phyloP scores from a whole-genome alignment of 2,113 vertebrate genomes.

The Oryzias celebensis region DNA sequence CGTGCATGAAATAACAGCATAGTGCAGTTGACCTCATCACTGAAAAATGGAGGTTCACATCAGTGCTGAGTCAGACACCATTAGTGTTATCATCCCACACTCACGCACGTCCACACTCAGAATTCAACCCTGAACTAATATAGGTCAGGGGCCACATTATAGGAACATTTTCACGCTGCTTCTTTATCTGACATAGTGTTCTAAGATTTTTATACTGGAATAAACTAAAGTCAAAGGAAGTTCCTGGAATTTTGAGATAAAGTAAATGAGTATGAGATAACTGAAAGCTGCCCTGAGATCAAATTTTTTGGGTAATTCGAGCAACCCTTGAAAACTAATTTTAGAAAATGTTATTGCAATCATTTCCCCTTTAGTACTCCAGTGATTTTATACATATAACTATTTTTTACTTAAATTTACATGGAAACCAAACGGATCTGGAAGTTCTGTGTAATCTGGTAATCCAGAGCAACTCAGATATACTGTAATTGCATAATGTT shows the following conservation, averaged over 20 bases:
- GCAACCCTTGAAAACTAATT: no score
- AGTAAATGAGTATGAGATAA: neutral
- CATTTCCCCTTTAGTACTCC: no score
- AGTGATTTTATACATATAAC: no score
- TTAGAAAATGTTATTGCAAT: no score
- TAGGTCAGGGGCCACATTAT: slow-evolving; percentile 59
- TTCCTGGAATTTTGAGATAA: slow-evolving; percentile 7
- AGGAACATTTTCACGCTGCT: slow-evolving; percentile 39
- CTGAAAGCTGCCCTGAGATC: neutral
- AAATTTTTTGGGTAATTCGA: neutral
- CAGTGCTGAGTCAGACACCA: slow-evolving; percentile 66
- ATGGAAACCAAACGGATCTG: no score
- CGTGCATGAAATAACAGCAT: no score
- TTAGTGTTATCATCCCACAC: slow-evolving; percentile 57
- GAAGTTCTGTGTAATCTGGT: no score
- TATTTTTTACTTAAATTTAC: no score
- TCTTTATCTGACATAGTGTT: slow-evolving; percentile 32
- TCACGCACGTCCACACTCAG: slow-evolving; percentile 42
- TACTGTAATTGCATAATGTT: slow-evolving; percentile 11
- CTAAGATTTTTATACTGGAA: slow-evolving; percentile 15
- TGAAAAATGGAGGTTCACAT: slow-evolving; percentile 35
- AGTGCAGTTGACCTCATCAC: no score
- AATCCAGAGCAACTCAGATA: no score
- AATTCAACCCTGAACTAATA: slow-evolving; percentile 54
- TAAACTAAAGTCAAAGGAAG: slow-evolving; percentile 6